Base-by-base conservation (phyloP, 2,797 vertebrate genomes). In the Pseudotriccus pelzelni region DNA sequence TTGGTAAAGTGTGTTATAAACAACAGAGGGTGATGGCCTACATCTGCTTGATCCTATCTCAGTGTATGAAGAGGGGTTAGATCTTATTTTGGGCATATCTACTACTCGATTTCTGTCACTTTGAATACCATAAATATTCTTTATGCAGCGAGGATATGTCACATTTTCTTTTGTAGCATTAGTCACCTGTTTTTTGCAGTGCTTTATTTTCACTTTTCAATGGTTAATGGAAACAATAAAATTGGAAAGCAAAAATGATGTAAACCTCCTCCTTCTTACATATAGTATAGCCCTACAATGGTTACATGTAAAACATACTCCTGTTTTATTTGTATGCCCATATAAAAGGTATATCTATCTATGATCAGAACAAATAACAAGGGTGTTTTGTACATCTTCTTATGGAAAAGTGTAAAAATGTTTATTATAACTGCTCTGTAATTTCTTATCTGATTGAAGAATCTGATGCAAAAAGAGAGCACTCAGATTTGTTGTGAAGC, bases 61-160 rank as follows among this genome's bases (percentile, higher is more conserved):
- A 36, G 7, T 25, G 12, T 46, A 59, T 0, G 0, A 63, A 32
- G 12, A 4, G 41, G 32, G 46, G 20, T 6, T 60, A 41, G 23
- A 53, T 66, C 12, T 52, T 56, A 36, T 47, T 77, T 62, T 66
- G 18, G 15, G 16, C 32, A 68, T 14, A 34, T 27, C 20, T 55
- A 53, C 17, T 46, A 25, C 24, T 59, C 47, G 43, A 7, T 49
- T 82, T 72, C 32, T 66, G 9, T 58, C 77, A 53, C 10, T 22
- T 32, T 58, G 23, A 86, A 66, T 47, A 20, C 21, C 11, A 12
- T 18, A 74, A 58, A 53, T 67, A 77, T 14, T n/a, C 21, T 63
- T 43, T 6, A 5, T 25, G 56, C 12, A 70, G n/a, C 13, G 23
- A 74, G 22, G 17, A 84, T 77, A 87, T 9, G 39, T 15, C 22